Evolutionary conservation across 2,797 vertebrate species (phyloP).

Genomic region (Phalloptychus januarius): DNA sequence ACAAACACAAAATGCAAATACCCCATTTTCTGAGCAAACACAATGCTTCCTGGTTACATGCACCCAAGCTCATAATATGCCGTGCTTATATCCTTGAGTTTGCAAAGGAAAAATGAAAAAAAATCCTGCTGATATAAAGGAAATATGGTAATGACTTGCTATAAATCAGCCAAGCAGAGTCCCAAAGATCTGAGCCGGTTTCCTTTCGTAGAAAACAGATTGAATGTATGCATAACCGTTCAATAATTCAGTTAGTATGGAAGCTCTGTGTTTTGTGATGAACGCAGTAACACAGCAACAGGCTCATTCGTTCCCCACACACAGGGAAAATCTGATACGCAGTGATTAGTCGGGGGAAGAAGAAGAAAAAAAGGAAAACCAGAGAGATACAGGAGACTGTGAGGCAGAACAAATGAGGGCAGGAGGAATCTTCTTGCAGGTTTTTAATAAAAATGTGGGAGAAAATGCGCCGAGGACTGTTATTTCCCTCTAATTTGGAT

Average conservation of each 20-base stretch:
- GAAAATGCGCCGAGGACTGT: constrained; percentile 48
- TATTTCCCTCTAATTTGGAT: constrained; percentile 50
- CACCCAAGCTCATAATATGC: constrained; percentile 21
- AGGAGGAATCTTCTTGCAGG: constrained; percentile 30
- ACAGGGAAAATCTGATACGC: constrained; percentile 40
- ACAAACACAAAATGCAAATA: constrained; percentile 18
- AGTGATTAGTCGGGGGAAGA: constrained; percentile 49
- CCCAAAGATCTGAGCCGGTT: constrained; percentile 33
- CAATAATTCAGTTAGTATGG: constrained; percentile 62
- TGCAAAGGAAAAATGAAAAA: constrained; percentile 35
- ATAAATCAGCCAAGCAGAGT: constrained; percentile 21
- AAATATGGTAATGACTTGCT: constrained; percentile 43
- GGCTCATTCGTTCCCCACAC: constrained; percentile 40
- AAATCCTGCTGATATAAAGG: constrained; percentile 58
- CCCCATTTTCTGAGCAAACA: constrained; percentile 27
- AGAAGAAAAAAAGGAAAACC: constrained; percentile 26
- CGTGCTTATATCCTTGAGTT: constrained; percentile 26
- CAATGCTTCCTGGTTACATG: constrained; percentile 42
- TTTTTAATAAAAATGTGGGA: constrained; percentile 63
- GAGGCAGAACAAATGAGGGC: constrained; percentile 24
- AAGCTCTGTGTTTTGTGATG: constrained; percentile 37
- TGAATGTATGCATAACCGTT: constrained; percentile 42
- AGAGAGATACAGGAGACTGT: constrained; percentile 20
- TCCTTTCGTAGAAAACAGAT: constrained; percentile 32
- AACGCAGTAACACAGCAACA: constrained; percentile 58